Base-by-base conservation (phyloP, 2,888 invertebrate genomes). In the Eulithis testata region DNA sequence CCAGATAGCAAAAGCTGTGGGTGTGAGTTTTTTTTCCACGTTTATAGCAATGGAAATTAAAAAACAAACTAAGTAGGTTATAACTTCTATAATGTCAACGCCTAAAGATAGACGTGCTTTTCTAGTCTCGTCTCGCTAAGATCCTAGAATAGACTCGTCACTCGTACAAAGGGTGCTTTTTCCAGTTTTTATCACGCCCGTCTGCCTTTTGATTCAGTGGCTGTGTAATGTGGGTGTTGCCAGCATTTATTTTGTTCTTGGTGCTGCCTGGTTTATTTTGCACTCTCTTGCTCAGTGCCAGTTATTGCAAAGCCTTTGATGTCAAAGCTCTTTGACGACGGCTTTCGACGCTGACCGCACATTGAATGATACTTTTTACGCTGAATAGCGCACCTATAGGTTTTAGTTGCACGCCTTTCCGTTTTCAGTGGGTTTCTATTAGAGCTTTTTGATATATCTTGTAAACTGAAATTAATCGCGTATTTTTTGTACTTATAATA, bases 201-300 rank as follows among this genome's bases (percentile, higher is more conserved):
- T 86, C 90, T 90, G 88, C 84, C 87, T 89, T 90, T 90, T 90
- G 89, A 93, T 89, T 90, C 92, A 92, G 84, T 93, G 92, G 87
- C 89, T 89, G 87, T 91, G 91, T 91, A 89, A 91, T 91, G 84
- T 31, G 31, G 21, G 31, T 84, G 90, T 81, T 87, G 89, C 88
- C 83, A 78, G 85, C 90, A 91, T 93, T 92, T 93, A 91, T 91
- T 92, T 91, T 93, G 86, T 89, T 90, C 87, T 88, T 83, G 78
- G 83, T 81, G 86, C 76, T 84, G 83, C 9, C 80, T 77, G 83
- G 87, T 89, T 86, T 88, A 88, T 88, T 88, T 88, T 87, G 63
- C 63, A 67, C 63, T 67, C 66, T 67, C 63, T 63, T 60, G 63
- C 37, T 44, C 31, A 31, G 79, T 85, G 85, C 83, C 87, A 88